Conservation (phyloP, 2,797 vertebrate species). For the Polyboroides typus region DNA sequence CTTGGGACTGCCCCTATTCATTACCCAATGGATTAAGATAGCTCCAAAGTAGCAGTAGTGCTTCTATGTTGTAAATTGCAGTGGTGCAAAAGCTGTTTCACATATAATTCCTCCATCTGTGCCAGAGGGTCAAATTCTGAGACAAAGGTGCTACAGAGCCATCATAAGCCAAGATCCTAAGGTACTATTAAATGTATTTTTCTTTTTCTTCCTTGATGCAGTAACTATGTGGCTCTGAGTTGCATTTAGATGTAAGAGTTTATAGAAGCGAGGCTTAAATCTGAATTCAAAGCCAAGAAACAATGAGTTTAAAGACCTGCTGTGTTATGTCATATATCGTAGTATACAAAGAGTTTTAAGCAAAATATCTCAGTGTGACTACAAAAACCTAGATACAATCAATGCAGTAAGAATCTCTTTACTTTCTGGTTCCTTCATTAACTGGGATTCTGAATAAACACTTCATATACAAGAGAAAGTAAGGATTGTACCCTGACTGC, state of each 20-base stretch:
- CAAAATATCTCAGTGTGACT: neutral
- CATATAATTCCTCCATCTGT: neutral
- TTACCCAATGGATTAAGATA: neutral
- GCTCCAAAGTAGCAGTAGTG: neutral
- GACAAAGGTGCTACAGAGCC: neutral
- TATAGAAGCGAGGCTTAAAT: neutral
- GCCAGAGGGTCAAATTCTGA: neutral
- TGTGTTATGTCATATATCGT: neutral
- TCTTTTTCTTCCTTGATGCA: neutral
- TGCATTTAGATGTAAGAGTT: neutral
- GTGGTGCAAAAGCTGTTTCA: neutral
- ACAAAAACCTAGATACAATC: neutral
- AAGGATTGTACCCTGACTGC: neutral
- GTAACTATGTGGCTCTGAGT: neutral
- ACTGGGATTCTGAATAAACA: neutral
- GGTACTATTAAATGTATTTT: neutral
- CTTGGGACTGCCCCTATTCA: neutral
- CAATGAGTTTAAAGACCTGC: neutral
- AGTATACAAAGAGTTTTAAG: neutral
- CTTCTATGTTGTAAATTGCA: neutral
- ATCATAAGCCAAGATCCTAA: neutral
- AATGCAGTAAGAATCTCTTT: neutral
- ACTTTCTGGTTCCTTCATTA: slow-evolving; percentile 9
- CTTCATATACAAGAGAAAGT: neutral
- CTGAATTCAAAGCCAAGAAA: neutral